Evolutionary conservation across 1,140 invertebrate species (phyloP).

Genomic region (Halesus radiatus): DNA sequence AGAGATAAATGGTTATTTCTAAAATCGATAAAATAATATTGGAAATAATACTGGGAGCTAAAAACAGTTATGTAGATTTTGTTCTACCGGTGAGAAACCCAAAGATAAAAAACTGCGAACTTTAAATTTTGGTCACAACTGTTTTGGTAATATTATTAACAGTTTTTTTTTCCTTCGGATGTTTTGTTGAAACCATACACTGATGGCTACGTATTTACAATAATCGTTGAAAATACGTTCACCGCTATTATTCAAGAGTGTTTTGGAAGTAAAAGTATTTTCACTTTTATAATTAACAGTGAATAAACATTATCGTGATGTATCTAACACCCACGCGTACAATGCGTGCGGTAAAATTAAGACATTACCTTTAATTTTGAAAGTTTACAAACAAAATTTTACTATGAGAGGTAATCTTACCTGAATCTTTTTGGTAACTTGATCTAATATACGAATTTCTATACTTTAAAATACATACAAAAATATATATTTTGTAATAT

Average conservation of each 20-base stretch:
- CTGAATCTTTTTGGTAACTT: not conserved
- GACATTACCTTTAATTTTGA: constrained; percentile 1
- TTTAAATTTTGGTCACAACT: not conserved
- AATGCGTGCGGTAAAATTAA: not conserved
- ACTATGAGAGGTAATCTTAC: not conserved
- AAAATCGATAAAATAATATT: too few relatives aligned
- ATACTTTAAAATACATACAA: too few relatives aligned
- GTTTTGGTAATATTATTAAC: not conserved
- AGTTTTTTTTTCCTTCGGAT: too few relatives aligned
- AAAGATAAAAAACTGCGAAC: too few relatives aligned
- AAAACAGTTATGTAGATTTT: too few relatives aligned
- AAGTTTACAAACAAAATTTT: not conserved
- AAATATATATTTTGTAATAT: too few relatives aligned
- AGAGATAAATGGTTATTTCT: too few relatives aligned
- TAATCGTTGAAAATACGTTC: constrained; percentile 1
- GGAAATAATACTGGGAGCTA: too few relatives aligned
- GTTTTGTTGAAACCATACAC: not conserved
- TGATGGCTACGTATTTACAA: not conserved
- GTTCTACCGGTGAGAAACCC: too few relatives aligned
- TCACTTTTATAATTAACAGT: constrained; percentile 35
- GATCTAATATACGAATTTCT: too few relatives aligned
- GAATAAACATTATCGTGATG: not conserved
- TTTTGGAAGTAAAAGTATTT: constrained; percentile 38
- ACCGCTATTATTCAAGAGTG: not conserved
- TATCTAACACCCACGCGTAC: not conserved